Base-by-base conservation (phyloP, 2,888 invertebrate species). In the Lepidocyrtoides sp. region DNA sequence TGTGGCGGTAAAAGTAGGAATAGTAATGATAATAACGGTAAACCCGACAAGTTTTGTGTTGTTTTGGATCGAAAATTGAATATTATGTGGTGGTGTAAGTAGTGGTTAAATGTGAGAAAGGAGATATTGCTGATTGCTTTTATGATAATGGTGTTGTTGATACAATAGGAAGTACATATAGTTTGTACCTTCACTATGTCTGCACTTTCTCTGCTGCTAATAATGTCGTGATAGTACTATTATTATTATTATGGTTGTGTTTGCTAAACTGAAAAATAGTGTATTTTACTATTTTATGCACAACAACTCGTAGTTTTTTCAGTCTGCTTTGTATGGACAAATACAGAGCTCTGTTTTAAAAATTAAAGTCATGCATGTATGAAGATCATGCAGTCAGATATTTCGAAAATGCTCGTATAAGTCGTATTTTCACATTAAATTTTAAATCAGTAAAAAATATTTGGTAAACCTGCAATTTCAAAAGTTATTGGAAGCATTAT, bases 61-160 rank as follows among this genome's bases (percentile, higher is more conserved):
- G 77, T 79, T 79, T 79, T 36, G 79, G 54, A 72, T 87, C 66
- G 87, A 87, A 87, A 87, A 81, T 87, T 87, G 87, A 66, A 79
- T 87, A 79, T 63, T 77, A 86, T 81, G 79, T 87, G 69, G 63
- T 44, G 57, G 4, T 20, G 66, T 81, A 66, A 51, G 79, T 66
- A 54, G 79, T 51, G 63, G 51, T 66, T 51, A 79, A 66, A 48
- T 66, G 87, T 66, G 36, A 20, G 79, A 79, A 36, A 54, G 23
- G 66, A 79, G 79, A 66, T 81, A 57, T 69, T 87, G 63, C 88
- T 81, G 81, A 82, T 89, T 89, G 82, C 79, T 82, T 69, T 82
- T 81, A 82, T 72, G 88, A 82, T 89, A 89, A 89, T 82, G 88
- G 81, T 63, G 72, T 82, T 54, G 57, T 82, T 79, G 79, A 75